A percentile compares a stretch with the other conserved stretches of the same genome.
phyloP scores from a whole-genome alignment of 1,140 invertebrate species.

The Holcopasites calliopsidis region DNA sequence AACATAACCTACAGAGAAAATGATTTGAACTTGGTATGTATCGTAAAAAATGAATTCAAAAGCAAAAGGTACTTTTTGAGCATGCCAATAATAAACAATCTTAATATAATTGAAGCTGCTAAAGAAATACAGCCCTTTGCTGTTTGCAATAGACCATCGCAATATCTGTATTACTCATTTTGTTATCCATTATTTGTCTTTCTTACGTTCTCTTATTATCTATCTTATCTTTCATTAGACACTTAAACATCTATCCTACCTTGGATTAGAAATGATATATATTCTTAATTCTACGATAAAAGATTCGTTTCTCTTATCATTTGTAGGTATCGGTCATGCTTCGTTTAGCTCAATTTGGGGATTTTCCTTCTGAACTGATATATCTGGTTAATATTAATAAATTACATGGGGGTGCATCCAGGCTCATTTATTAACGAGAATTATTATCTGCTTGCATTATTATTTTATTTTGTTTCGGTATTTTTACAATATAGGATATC shows the following conservation, averaged over 20 bases:
- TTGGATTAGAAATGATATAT: slow-evolving; percentile 34
- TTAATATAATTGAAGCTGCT: neutral
- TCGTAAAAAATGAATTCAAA: neutral
- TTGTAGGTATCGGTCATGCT: slow-evolving; percentile 41
- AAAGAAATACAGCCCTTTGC: neutral
- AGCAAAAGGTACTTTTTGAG: neutral
- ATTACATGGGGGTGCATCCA: no score
- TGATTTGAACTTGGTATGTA: neutral
- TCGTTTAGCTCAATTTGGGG: slow-evolving; percentile 17
- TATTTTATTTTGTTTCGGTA: no score
- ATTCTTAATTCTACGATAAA: slow-evolving; percentile 42
- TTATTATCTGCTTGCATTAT: no score
- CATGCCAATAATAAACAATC: neutral
- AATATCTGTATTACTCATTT: neutral
- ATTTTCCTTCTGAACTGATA: neutral
- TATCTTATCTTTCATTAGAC: slow-evolving; percentile 9
- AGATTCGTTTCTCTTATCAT: slow-evolving; percentile 50
- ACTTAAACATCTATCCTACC: slow-evolving; percentile 49
- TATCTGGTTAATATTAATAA: no score
- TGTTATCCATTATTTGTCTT: neutral
- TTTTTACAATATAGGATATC: no score
- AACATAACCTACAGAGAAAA: slow-evolving; percentile 46
- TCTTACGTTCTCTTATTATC: slow-evolving; percentile 5
- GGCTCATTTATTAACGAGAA: no score
- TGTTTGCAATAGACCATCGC: neutral